Evolutionary conservation across 1,140 invertebrate genomes (phyloP), one percentile per base, ranked within the genome.

Genomic region (Pseudomyrmex flavicornis): DNA sequence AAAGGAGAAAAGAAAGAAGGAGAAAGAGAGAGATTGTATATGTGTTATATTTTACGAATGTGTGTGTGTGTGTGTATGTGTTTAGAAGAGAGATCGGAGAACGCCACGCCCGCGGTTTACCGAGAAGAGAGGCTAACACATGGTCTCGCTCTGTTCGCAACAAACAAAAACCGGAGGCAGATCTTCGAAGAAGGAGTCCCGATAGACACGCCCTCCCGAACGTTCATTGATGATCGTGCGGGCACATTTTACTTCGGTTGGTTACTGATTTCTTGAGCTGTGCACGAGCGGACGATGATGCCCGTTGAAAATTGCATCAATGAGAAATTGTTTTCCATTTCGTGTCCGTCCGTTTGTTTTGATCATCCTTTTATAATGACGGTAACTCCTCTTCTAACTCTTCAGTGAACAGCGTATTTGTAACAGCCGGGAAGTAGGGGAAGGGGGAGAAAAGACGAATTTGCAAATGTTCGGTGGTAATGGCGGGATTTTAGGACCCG

Each of bases 361-460:
- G 77, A 44, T 80, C 58, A 22, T 76, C 56, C 26, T 70, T 54
- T 77, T 44, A 61, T 50, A 56, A 52, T 58, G 66, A n/a, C 56
- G 72, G 83, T 66, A 77, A 58, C 69, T 68, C 15, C 20, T 79
- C 35, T 83, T 74, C 82, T 72, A 79, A 82, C 87, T 88, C 85
- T 86, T 88, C 85, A 88, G 80, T 87, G 83, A 90, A 86, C 76
- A 72, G 76, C 69, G 74, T 74, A 52, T 70, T 87, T 87, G 88
- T 90, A 89, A 85, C 82, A 85, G 89, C 76, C 88, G 83, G 85
- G 75, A 7, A 35, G 35, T 35, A 35, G 80, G 58, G 85, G 83
- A 90, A 88, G 85, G 76, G 63, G 85, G 85, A 91, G 91, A 91
- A 90, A 92, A 86, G 91, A 92, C 84, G 86, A 88, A 91, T 91